Conservation (phyloP, 1,140 invertebrate genomes). For the Diabrotica undecimpunctata region DNA sequence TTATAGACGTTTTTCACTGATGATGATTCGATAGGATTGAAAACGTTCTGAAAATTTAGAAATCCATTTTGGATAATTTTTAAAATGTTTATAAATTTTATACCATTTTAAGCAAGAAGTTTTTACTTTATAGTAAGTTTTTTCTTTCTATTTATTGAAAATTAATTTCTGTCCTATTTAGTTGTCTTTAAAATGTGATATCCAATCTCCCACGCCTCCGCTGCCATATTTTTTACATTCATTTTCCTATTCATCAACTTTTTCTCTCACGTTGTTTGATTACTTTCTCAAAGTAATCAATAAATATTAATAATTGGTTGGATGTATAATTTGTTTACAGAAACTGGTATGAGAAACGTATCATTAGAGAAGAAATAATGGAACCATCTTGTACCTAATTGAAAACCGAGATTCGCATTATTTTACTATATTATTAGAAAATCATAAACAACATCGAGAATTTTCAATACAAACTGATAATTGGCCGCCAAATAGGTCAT, state of each 20-base stretch:
- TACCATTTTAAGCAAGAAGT: too few relatives aligned
- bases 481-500: neutral
- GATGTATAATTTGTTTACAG: constrained; percentile 3
- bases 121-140: too few relatives aligned
- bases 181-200: too few relatives aligned
- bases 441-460: neutral
- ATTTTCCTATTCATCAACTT: neutral
- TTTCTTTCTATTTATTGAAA: too few relatives aligned
- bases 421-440: neutral
- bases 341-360: neutral
- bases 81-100: too few relatives aligned
- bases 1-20: too few relatives aligned
- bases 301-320: constrained; percentile 1
- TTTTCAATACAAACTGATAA: neutral
- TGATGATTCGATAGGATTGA: too few relatives aligned
- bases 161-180: too few relatives aligned
- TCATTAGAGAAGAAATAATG: neutral
- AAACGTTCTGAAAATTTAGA: too few relatives aligned
- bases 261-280: neutral
- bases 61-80: too few relatives aligned
- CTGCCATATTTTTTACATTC: too few relatives aligned
- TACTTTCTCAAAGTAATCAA: neutral
- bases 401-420: neutral
- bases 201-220: too few relatives aligned
- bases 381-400: neutral